Base-by-base conservation (phyloP, 2,113 vertebrate genomes). In the Prunella fulvescens region DNA sequence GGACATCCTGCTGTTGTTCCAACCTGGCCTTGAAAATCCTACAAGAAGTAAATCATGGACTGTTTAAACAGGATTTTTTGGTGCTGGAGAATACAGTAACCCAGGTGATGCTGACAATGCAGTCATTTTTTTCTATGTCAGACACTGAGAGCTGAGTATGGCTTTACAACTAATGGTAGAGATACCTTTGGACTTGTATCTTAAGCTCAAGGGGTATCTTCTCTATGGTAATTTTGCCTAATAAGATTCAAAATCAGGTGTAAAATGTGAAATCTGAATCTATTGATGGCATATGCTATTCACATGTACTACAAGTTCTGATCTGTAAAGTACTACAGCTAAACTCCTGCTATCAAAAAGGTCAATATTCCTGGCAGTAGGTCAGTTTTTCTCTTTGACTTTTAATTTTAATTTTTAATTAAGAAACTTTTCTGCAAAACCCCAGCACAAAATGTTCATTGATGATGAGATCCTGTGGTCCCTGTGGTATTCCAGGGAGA, bases 231-330 rank as follows among this genome's bases (percentile, higher is more conserved):
- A 65, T 58, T 44, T 37, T 61, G 28, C 39, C 42, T 23, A 60
- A 28, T 31, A 65, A 69, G 35, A 51, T n/a, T 51, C 40, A 58
- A 51, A 56, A 48, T 0, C 1, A 10, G 28, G 19, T 77, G 54
- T 18, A n/a, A 39, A 71, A 83, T 3, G 4, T 53, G 28, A 84
- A 37, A 72, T 26, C 12, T 48, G 35, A 65, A 44, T 16, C 40
- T 45, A 1, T 0, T 47, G 15, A 16, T 45, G 37, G 18, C 20
- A 39, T 9, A 16, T 4, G 35, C 45, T 25, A 28, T 3, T 53
- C 40, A 17, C 19, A 26, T 2, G 14, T 23, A 23, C 40, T 9
- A 10, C 31, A 67, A 53, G 11, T 39, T 40, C 90, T 35, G 31
- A 48, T 3, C 42, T n/a, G 19, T 25, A 4, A 81, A 81, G 47